Evolutionary conservation across 2,113 vertebrate species (phyloP).

Genomic region (Hippotragus niger): DNA sequence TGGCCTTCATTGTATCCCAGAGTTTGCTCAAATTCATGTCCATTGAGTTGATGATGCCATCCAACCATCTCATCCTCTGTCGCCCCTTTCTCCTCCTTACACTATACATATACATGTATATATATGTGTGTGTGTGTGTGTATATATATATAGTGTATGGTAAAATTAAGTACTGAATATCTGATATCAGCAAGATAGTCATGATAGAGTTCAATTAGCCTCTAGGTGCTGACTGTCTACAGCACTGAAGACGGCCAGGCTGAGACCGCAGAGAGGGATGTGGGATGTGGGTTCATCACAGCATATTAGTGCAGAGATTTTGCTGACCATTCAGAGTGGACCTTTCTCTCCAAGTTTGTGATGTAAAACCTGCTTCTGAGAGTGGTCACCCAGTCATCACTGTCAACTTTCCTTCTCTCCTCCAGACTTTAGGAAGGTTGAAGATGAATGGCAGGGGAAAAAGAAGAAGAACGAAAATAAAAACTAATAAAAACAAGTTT

Average conservation of each 20-base stretch:
- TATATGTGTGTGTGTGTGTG: background rate
- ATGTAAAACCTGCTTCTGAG: background rate
- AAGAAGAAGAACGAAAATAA: background rate
- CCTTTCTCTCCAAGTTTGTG: background rate
- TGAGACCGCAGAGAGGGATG: fast-evolving
- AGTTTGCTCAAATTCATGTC: background rate
- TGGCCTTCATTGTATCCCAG: background rate
- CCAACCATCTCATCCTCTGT: background rate
- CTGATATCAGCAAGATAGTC: fast-evolving
- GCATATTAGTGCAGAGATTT: background rate
- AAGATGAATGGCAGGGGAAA: conserved; percentile 44
- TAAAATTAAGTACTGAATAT: background rate
- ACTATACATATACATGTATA: background rate
- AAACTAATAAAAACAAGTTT: background rate
- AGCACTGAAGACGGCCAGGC: fast-evolving
- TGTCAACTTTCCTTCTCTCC: background rate
- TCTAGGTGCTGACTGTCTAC: fast-evolving
- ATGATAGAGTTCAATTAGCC: fast-evolving
- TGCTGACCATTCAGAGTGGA: fast-evolving
- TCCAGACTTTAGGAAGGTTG: conserved; percentile 40
- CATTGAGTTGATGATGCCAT: background rate
- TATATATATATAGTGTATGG: background rate
- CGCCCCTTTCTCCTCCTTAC: background rate
- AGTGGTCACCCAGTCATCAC: background rate
- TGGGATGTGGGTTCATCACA: fast-evolving